Evolutionary conservation across 2,888 invertebrate species (phyloP), one percentile per base, ranked within the genome.

Genomic region (Pseudococcus jackbeardsleyi): DNA sequence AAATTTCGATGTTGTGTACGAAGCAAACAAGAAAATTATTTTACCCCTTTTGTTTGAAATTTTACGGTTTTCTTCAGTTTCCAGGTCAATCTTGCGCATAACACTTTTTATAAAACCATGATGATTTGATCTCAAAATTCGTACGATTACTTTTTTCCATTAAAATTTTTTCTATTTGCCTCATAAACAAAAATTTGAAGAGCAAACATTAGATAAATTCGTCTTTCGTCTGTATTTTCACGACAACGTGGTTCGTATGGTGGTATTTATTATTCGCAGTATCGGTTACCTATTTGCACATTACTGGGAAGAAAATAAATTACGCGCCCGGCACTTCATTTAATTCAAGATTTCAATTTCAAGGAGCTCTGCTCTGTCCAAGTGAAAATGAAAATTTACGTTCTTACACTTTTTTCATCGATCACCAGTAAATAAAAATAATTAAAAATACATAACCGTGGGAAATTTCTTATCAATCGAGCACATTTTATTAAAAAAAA

Each of bases 241-340:
- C n/a, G 15, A 59, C 5, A 59, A n/a, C 59, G 7, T 42, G 3
- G 26, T 33, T 33, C 26, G 26, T 33, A 33, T n/a, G n/a, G n/a
- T n/a, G n/a, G n/a, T 33, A 33, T 33, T 33, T 59, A 8, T n/a
- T 1, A 59, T n/a, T 1, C 59, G 6, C n/a, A n/a, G 4, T 59
- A 59, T 59, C 15, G n/a, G n/a, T 59, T 59, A 59, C n/a, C 4
- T 59, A 59, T 59, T 59, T 59, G 59, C 59, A 59, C n/a, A 59
- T 59, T 59, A 59, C 15, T 50, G 50, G 11, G 50, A 50, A 15
- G 50, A 50, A 50, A 50, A 50, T 50, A 50, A 50, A 42, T 6
- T 42, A 42, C 42, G 42, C 42, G 7, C 8, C 42, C 0, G 7
- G 6, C 42, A 15, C 50, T 12, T 50, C 8, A 50, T 50, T 50